Base-by-base conservation (phyloP, 2,888 invertebrate species). In the Hesperia comma region DNA sequence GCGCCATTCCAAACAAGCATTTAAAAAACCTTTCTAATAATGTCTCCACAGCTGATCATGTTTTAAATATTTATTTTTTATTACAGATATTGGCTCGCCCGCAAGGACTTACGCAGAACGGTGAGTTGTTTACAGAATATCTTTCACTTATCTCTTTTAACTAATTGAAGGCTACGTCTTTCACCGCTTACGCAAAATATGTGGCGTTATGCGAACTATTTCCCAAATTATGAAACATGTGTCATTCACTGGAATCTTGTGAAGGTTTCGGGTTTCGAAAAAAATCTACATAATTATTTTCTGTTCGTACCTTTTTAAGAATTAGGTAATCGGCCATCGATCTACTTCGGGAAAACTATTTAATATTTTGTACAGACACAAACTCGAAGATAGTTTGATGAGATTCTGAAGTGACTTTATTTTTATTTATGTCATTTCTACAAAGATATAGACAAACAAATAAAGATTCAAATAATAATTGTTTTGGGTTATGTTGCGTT, bases 31-130 rank as follows among this genome's bases (percentile, higher is more conserved):
- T n/a, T n/a, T n/a, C n/a, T n/a, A n/a, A n/a, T n/a, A n/a, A n/a
- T n/a, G n/a, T n/a, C n/a, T n/a, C n/a, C n/a, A 46, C 49, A 12
- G 37, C 33, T 55, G 55, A 57, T 40, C 41, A 21, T 58, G 26
- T 15, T 37, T 12, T 26, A 51, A 60, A 58, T 43, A 43, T 54
- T 15, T 60, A n/a, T 41, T 53, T 62, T 14, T 66, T 8, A 19
- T 60, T 54, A 3, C 66, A 66, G 66, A 54, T 60, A 58, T 66
- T 60, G 66, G 66, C 66, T 60, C 66, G 21, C 33, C 6, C 37
- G 43, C 66, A 66, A 60, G 54, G 66, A 66, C 32, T 60, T 37
- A 60, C 41, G 63, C 43, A 54, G 66, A 66, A 43, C 66, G 66
- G 66, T 66, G 60, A 60, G 66, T 56, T 56, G 26, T 60, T 60